phyloP scores from a whole-genome alignment of 2,888 invertebrate genomes.

The Coleophora deauratella region DNA sequence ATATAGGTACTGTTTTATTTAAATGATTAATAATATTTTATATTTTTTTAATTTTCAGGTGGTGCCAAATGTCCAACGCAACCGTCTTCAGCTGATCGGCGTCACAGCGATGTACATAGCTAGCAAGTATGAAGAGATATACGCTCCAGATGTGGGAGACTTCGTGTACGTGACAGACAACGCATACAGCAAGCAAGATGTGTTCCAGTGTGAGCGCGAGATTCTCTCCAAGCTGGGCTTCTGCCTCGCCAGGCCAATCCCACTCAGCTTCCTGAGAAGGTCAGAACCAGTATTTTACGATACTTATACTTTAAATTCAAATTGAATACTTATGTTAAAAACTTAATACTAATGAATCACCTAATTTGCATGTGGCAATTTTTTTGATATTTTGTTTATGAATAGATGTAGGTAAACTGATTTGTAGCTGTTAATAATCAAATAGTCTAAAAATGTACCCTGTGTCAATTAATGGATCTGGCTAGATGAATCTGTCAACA shows the following conservation, averaged over 20 bases:
- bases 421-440: no score
- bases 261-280: constrained; percentile 91
- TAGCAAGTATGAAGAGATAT: constrained; percentile 96
- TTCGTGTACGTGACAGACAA: constrained; percentile 94
- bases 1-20: no score
- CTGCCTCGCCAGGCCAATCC: constrained; percentile 88
- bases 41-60: constrained; percentile 46
- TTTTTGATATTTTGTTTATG: no score
- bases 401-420: no score
- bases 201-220: constrained; percentile 86
- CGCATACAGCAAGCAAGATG: constrained; percentile 84
- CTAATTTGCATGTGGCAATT: no score
- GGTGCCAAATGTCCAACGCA: constrained; percentile 76
- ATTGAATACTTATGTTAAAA: no score
- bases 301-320: no score
- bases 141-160: constrained; percentile 88
- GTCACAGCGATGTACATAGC: constrained; percentile 93
- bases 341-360: no score
- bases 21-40: no score
- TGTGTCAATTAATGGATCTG: no score
- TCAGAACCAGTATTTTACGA: constrained; percentile 42
- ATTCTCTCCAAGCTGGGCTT: constrained; percentile 86
- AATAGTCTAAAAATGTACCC: no score
- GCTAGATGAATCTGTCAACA: no score
- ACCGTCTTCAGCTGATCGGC: constrained; percentile 89